phyloP scores from a whole-genome alignment of 2,113 vertebrate species.

The Catagonus wagneri region DNA sequence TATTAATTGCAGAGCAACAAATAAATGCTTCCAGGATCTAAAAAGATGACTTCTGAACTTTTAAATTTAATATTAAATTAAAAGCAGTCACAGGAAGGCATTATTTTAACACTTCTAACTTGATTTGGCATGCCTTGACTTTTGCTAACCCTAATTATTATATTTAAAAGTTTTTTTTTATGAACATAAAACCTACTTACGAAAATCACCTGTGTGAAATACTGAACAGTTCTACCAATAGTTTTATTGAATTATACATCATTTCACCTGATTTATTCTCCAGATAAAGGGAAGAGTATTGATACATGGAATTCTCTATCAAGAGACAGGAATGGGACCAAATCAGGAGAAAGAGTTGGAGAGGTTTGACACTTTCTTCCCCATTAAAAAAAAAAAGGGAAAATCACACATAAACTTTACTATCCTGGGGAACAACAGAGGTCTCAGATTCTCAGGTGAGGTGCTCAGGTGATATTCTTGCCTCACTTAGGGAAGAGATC shows the following conservation, averaged over 20 bases:
- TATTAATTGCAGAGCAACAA: neutral
- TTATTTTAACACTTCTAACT: slow-evolving; percentile 15
- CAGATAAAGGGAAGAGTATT: neutral
- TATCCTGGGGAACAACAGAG: neutral
- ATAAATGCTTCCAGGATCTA: neutral
- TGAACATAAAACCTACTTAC: neutral
- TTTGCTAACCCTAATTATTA: neutral
- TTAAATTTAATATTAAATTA: slow-evolving; percentile 30
- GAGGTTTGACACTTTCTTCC: neutral
- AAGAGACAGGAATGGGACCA: neutral
- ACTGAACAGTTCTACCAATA: neutral
- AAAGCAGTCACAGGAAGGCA: neutral
- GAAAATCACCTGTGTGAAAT: neutral
- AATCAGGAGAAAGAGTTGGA: neutral
- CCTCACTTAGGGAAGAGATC: neutral
- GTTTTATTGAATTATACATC: neutral
- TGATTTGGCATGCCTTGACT: neutral
- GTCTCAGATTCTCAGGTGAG: neutral
- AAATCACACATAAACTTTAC: neutral
- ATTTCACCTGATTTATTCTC: slow-evolving; percentile 1
- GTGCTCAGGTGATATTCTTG: too few relatives aligned
- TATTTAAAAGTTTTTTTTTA: neutral
- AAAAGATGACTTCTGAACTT: slow-evolving; percentile 1
- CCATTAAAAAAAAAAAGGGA: neutral
- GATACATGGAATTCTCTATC: neutral